phyloP scores from a whole-genome alignment of 2,797 vertebrate genomes.

The Thunnus albacares region DNA sequence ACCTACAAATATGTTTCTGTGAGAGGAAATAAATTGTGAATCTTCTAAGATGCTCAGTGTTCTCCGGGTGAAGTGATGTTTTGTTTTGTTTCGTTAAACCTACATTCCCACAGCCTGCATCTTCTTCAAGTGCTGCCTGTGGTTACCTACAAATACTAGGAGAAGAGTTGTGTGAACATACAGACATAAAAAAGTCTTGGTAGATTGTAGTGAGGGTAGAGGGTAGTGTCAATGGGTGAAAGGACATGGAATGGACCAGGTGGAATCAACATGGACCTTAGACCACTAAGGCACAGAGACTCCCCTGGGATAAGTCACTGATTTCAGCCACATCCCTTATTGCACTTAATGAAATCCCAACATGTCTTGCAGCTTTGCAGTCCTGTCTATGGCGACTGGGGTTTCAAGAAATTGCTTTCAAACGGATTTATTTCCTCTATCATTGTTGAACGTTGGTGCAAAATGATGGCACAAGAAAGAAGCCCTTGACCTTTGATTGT shows the following conservation, averaged over 20 bases:
- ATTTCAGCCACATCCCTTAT: too few relatives aligned
- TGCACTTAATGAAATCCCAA: too few relatives aligned
- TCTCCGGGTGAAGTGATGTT: neutral
- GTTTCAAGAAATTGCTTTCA: neutral
- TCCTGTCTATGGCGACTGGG: too few relatives aligned
- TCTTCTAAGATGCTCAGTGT: neutral
- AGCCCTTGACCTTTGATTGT: too few relatives aligned
- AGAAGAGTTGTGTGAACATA: neutral
- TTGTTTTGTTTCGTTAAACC: neutral
- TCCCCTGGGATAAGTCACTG: too few relatives aligned
- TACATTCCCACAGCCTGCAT: neutral
- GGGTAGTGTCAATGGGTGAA: too few relatives aligned
- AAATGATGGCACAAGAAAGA: neutral
- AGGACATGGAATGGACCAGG: too few relatives aligned
- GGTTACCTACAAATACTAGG: neutral
- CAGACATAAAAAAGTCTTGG: neutral
- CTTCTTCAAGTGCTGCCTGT: neutral
- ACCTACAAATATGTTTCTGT: neutral
- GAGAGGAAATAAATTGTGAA: neutral
- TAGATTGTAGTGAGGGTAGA: too few relatives aligned
- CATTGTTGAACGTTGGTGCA: neutral
- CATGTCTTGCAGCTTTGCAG: too few relatives aligned
- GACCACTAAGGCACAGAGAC: too few relatives aligned
- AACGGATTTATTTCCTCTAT: neutral
- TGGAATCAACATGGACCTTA: too few relatives aligned